These are phyloP conservation scores for Ametastegia equiseti DNA, from an alignment of 2,888 invertebrate genomes.

Conservation along the genomic window DNA sequence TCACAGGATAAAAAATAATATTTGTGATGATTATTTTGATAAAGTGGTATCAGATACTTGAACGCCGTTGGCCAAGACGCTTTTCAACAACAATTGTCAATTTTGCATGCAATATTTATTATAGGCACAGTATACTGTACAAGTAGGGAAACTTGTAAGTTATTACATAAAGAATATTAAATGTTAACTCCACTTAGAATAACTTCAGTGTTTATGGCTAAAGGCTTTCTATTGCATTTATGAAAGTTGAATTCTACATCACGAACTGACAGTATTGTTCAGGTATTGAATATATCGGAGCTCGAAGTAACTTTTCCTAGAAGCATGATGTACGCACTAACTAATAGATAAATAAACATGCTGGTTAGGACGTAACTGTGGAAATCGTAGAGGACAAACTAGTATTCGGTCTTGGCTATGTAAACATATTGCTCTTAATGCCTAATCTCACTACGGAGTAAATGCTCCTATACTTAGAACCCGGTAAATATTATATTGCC, in stretches of 20 bases:
- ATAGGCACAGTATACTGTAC: background rate
- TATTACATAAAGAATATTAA: conserved; percentile 21
- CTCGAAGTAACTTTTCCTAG: conserved; percentile 10
- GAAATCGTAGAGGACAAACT: background rate
- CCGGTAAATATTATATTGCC: background rate
- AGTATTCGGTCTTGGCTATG: background rate
- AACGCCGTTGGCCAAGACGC: no score
- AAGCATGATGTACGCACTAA: background rate
- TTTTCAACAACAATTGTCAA: no score
- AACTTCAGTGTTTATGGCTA: background rate
- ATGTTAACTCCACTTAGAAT: background rate
- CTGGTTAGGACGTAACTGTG: conserved; percentile 22
- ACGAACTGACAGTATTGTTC: conserved; percentile 22
- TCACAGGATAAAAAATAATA: no score
- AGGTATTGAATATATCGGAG: background rate
- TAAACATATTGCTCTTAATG: conserved; percentile 1
- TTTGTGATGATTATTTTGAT: no score
- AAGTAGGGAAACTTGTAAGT: background rate
- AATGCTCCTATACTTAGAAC: background rate
- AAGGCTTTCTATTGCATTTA: conserved; percentile 32
- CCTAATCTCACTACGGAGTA: background rate
- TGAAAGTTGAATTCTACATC: conserved; percentile 37
- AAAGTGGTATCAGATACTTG: no score
- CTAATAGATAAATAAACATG: conserved; percentile 39
- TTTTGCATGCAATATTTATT: no score